Conservation (phyloP, 2,797 vertebrate genomes). For the Petrocephalus schoutedeni region DNA sequence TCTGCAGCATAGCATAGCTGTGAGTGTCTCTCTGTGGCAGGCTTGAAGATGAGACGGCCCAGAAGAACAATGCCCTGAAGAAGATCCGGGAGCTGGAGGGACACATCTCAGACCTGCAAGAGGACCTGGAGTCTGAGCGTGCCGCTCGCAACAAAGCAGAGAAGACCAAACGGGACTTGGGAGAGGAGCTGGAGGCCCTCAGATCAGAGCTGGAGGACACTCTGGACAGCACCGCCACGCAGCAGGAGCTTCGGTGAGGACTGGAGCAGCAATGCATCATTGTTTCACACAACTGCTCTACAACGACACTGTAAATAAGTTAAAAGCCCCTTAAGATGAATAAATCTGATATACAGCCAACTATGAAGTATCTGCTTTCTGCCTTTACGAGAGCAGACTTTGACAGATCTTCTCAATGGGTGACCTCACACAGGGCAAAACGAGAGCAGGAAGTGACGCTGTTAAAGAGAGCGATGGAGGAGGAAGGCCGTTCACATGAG, state of each 20-base stretch:
- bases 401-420: background rate
- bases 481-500: slow-evolving; percentile 83
- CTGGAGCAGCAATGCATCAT: background rate
- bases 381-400: background rate
- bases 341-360: background rate
- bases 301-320: background rate
- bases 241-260: slow-evolving; percentile 88
- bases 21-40: slow-evolving; percentile 49
- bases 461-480: slow-evolving; percentile 84
- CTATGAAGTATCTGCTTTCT: background rate
- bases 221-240: slow-evolving; percentile 85
- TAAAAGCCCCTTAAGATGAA: background rate
- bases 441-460: slow-evolving; percentile 87
- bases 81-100: slow-evolving; percentile 93
- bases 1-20: background rate
- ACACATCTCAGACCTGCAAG: slow-evolving; percentile 88
- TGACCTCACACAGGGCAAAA: slow-evolving; percentile 68
- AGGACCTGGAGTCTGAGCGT: slow-evolving; percentile 87
- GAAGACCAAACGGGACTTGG: slow-evolving; percentile 88
- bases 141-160: slow-evolving; percentile 86
- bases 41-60: slow-evolving; percentile 82
- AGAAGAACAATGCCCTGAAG: slow-evolving; percentile 91
- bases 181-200: slow-evolving; percentile 90
- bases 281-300: background rate
- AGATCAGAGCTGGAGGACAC: slow-evolving; percentile 94